phyloP scores from a whole-genome alignment of 2,113 vertebrate species.

The Megaceryle maxima region DNA sequence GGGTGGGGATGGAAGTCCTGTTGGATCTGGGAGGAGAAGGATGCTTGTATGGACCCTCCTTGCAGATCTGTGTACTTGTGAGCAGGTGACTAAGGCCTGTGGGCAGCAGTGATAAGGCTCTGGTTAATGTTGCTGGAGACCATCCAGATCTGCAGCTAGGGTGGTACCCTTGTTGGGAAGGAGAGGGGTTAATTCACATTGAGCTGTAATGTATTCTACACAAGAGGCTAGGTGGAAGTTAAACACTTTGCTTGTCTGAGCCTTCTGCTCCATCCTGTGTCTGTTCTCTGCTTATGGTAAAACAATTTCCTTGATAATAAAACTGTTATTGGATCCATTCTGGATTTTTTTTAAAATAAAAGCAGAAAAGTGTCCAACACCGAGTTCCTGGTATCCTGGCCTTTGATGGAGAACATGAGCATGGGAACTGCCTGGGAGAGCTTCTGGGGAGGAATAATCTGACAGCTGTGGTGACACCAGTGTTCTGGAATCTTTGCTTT shows the following conservation, averaged over 20 bases:
- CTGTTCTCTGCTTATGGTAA: constrained; percentile 57
- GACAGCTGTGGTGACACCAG: neutral
- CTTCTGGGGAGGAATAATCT: neutral
- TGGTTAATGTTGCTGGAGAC: neutral
- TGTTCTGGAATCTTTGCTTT: neutral
- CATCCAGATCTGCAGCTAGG: neutral
- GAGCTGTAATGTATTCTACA: neutral
- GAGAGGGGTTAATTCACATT: constrained; percentile 21
- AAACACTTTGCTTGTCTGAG: constrained; percentile 44
- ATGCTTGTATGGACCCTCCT: neutral
- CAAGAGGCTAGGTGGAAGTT: constrained; percentile 3
- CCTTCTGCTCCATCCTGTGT: constrained; percentile 63
- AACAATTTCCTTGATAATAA: constrained; percentile 66
- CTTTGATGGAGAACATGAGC: neutral
- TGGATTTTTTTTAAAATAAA: constrained; percentile 73
- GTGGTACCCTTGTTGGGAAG: neutral
- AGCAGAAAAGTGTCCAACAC: constrained; percentile 26
- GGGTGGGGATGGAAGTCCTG: constrained; percentile 9
- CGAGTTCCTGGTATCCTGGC: neutral
- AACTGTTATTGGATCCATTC: constrained; percentile 65
- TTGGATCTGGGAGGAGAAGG: neutral
- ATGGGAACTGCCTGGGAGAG: neutral
- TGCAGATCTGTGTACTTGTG: neutral
- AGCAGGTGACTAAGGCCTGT: neutral
- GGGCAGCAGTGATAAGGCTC: neutral